Evolutionary conservation across 2,888 invertebrate species (phyloP), one percentile per base, ranked within the genome.

Genomic region (Hipparchia semele): DNA sequence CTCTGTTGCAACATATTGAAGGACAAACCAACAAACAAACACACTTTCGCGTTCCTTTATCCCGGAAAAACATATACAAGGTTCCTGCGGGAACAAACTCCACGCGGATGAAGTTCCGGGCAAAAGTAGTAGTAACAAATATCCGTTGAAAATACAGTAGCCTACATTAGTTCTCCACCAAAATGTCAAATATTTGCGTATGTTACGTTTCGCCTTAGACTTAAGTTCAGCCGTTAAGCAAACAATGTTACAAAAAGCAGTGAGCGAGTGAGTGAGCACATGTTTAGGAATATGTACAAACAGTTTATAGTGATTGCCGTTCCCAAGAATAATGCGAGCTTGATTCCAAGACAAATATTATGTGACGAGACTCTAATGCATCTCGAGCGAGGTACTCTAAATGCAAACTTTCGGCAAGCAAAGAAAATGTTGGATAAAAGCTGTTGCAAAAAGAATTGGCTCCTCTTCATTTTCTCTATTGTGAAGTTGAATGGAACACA

Each of bases 391-490:
- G 82, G 84, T 85, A 89, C 83, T 86, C 87, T 88, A 85, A 89
- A 90, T 86, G 87, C 87, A 90, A 91, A 91, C 88, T 91, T 92
- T 89, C 83, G 87, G 85, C 85, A 85, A 85, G 85, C 85, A 86
- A 87, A 88, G 88, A 87, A 89, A 90, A 88, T 86, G 86, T 85
- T 80, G 84, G 85, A 88, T 89, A 90, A 92, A 91, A 88, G 88
- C 87, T 86, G 85, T 83, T 85, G 83, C 84, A 86, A 85, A 87
- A 90, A 89, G 90, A 91, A 91, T 90, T 91, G 91, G 90, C 89
- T 88, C 82, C 86, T 90, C 88, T 88, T 91, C 91, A 92, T 94
- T 92, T 90, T 90, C 87, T 87, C 91, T 85, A 92, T 93, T 93
- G 92, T 94, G 87, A 88, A 90, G 88, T 89, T 89, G 90, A 92